Evolutionary conservation across 2,797 vertebrate species (phyloP), one percentile per base, ranked within the genome.

Genomic region (Acipenser oxyrinchus): DNA sequence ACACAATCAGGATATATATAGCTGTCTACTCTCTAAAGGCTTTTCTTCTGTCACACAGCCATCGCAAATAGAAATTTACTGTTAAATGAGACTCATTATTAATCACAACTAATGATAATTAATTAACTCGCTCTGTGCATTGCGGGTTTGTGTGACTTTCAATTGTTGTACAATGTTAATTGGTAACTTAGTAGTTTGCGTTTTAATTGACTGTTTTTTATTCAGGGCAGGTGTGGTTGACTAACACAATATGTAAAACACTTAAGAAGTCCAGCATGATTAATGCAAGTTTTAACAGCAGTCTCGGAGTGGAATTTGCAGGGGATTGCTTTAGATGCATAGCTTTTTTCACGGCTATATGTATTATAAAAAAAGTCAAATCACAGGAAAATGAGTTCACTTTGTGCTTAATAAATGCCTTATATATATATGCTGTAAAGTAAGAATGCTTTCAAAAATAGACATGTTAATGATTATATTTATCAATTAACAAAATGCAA

Each of bases 91-190:
- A 83, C 91, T 95, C 89, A 93, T 95, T 97, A 94, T 97, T 96
- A 97, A 96, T 97, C 90, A 92, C 91, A 91, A 93, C 92, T 95
- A 96, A 92, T 93, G 90, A 90, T 97, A 97, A 98, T 98, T 96
- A 96, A 97, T 98, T 95, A 93, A 88, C 88, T 61, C 70, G 88
- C 76, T 88, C 80, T 81, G 88, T 86, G 85, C 77, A 79, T 87
- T 81, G 82, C 81, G 86, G 84, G 82, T 79, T 82, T 84, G 79
- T 77, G 76, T 86, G 86, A 91, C 85, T 91, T 91, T 92, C 87
- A 87, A 69, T 93, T 93, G 88, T 89, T 91, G 91, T 89, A 86
- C 83, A 74, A 77, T 93, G 92, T 91, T 95, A 95, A 94, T 94
- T 94, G 88, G 90, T 86, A 88, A 85, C 83, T 88, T 88, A 84